phyloP scores from a whole-genome alignment of 92 coral and sea anemone genomes.

The Phenganax stokvisi region DNA sequence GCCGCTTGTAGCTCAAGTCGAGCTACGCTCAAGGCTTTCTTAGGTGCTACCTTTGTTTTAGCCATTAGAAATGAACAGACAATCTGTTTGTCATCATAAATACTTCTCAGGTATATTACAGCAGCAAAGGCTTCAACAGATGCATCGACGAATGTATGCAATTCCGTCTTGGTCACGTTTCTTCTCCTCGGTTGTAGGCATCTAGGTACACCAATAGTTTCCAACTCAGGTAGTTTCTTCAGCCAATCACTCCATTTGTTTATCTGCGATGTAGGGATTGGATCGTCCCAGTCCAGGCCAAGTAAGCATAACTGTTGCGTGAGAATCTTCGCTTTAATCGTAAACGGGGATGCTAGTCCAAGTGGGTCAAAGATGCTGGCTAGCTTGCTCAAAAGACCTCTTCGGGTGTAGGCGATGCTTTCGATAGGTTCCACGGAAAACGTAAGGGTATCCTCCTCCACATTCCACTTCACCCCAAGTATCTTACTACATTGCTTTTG shows the following conservation, averaged over 20 bases:
- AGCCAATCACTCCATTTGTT: conserved; percentile 26
- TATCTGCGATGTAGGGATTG: conserved; percentile 19
- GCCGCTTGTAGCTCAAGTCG: conserved; percentile 44
- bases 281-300: conserved; percentile 29
- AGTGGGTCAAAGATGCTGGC: conserved; percentile 44
- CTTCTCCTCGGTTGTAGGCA: no score
- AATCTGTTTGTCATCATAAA: conserved; percentile 39
- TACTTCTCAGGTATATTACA: conserved; percentile 21
- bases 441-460: conserved; percentile 15
- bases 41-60: conserved; percentile 56
- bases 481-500: conserved; percentile 47
- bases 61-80: conserved; percentile 50
- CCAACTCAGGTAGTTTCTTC: conserved; percentile 13
- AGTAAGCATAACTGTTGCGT: conserved; percentile 45
- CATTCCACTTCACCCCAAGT: conserved; percentile 51
- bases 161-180: no score
- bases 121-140: conserved; percentile 12
- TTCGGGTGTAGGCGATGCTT: conserved; percentile 23
- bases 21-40: conserved; percentile 33
- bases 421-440: neutral
- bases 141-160: no score
- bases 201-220: neutral
- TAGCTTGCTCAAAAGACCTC: conserved; percentile 22
- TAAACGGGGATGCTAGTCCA: conserved; percentile 42
- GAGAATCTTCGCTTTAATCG: conserved; percentile 47